Evolutionary conservation across 2,797 vertebrate genomes (phyloP), one percentile per base, ranked within the genome.

Genomic region (Acanthiza pusilla): DNA sequence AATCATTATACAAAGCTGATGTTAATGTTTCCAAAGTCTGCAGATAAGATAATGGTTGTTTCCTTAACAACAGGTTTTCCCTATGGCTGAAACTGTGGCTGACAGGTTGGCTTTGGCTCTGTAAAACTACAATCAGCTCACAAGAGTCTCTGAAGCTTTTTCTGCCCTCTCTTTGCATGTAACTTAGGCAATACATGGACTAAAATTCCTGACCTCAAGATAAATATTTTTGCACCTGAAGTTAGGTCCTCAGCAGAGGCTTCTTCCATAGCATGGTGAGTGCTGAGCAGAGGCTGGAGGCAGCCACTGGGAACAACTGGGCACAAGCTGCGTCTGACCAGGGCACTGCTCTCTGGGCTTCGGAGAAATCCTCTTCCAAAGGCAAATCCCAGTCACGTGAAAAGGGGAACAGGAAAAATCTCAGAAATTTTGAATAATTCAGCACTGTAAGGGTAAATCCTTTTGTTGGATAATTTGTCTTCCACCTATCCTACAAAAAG

Each of bases 31-130:
- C 88, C 84, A 61, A 43, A 86, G 30, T 58, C 61, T 91, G 61
- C 67, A 86, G 71, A 86, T 96, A 96, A 96, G 92, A 85, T 89
- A 79, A 57, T 23, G 27, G 26, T 47, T 93, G 66, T 89, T 92
- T 94, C 78, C 78, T 61, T 81, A 94, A 91, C 27, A 60, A 40
- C 63, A 87, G 50, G 45, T 80, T 87, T 88, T 82, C 70, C 43
- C 43, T 58, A 2, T 53, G 71, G 43, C 88, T 84, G 51, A 90
- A 77, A 78, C 55, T 48, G 40, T 58, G 61, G 34, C 68, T n/a
- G 45, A n/a, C 0, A 0, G 29, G 7, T 61, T 89, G 51, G 7
- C 45, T 80, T 72, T n/a, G 80, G 36, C 51, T 84, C 13, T 55
- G 43, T 76, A 73, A 53, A 89, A 34, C 40, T 53, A 60, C 22